Percentiles rank a stretch among this genome's conserved stretches.
Conservation (phyloP, 2,113 vertebrate species). For the Nesoenas mayeri region DNA sequence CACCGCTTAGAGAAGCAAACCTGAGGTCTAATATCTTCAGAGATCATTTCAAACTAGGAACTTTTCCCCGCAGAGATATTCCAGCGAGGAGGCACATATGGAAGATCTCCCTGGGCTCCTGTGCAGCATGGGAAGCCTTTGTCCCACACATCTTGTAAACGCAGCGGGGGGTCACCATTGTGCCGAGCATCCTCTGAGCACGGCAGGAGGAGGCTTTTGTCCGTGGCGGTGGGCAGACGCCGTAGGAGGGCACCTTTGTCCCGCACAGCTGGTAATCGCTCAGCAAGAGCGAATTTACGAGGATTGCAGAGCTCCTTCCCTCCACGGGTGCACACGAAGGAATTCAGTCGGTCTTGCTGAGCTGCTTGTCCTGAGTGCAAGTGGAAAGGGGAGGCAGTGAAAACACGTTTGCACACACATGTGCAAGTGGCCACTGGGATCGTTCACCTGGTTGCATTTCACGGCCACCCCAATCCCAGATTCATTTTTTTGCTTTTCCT, state of each 20-base stretch:
- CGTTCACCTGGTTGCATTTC: rapidly evolving
- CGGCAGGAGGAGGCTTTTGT: slow-evolving; percentile 35
- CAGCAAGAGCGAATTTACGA: neutral
- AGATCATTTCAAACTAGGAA: slow-evolving; percentile 1
- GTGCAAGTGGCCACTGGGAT: neutral
- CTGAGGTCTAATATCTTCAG: neutral
- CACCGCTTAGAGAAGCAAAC: neutral
- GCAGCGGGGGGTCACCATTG: neutral
- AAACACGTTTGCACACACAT: rapidly evolving
- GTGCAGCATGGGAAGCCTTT: slow-evolving; percentile 40
- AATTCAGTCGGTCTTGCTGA: neutral
- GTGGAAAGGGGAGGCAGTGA: neutral
- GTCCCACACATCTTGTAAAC: slow-evolving; percentile 46
- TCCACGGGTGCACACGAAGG: rapidly evolving
- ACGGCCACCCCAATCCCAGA: rapidly evolving
- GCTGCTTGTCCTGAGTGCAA: neutral
- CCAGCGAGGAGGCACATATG: rapidly evolving
- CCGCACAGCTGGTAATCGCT: neutral
- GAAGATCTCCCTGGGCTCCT: neutral
- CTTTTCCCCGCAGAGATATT: neutral
- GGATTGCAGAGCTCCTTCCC: neutral
- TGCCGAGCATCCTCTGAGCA: slow-evolving; percentile 15
- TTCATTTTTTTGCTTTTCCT: neutral
- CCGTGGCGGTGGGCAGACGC: neutral
- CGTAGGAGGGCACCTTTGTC: slow-evolving; percentile 48